A percentile compares a stretch with the other conserved stretches of the same genome.
Evolutionary conservation across 2,888 invertebrate species (phyloP).

Genomic region (Drosophila histrio): DNA sequence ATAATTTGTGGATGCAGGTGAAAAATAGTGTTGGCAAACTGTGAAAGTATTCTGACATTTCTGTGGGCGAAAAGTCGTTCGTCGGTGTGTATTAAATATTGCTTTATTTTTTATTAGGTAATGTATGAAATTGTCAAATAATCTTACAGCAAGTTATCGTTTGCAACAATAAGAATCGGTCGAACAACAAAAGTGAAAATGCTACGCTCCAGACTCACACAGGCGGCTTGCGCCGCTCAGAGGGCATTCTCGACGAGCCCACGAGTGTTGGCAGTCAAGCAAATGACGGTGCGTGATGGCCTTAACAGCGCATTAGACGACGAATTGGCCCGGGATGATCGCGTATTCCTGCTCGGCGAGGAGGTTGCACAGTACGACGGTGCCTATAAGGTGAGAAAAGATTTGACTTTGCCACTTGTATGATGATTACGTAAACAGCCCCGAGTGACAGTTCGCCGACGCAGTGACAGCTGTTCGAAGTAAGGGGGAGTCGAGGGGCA

Average conservation of each 20-base stretch:
- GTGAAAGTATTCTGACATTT: conserved; percentile 45
- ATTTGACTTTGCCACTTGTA: conserved; percentile 32
- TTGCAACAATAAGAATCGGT: conserved; percentile 23
- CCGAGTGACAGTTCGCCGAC: conserved; percentile 30
- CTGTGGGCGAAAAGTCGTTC: conserved; percentile 49
- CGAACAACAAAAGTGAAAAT: conserved; percentile 41
- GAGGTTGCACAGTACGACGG: conserved; percentile 99
- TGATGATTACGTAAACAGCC: conserved; percentile 78
- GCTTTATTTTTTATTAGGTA: conserved; percentile 53
- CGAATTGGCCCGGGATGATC: conserved; percentile 96
- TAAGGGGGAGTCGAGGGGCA: conserved; percentile 9
- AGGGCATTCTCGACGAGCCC: conserved; percentile 86
- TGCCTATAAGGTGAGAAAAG: conserved; percentile 93
- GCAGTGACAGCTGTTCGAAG: conserved; percentile 46
- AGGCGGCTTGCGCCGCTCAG: conserved; percentile 81
- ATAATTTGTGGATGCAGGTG: background rate
- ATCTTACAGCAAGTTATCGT: conserved; percentile 25
- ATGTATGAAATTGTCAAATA: conserved; percentile 27
- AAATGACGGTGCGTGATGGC: conserved; percentile 98
- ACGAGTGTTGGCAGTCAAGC: conserved; percentile 85
- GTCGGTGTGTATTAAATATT: conserved; percentile 51
- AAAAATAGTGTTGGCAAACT: conserved; percentile 33
- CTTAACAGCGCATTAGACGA: conserved; percentile 98
- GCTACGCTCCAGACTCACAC: conserved; percentile 62
- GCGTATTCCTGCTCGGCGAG: conserved; percentile 96